Percentiles rank a stretch among this genome's conserved stretches.
These are phyloP conservation scores for Crocidura indochinensis DNA, from an alignment of 2,797 vertebrate species.

Conservation along the genomic window DNA sequence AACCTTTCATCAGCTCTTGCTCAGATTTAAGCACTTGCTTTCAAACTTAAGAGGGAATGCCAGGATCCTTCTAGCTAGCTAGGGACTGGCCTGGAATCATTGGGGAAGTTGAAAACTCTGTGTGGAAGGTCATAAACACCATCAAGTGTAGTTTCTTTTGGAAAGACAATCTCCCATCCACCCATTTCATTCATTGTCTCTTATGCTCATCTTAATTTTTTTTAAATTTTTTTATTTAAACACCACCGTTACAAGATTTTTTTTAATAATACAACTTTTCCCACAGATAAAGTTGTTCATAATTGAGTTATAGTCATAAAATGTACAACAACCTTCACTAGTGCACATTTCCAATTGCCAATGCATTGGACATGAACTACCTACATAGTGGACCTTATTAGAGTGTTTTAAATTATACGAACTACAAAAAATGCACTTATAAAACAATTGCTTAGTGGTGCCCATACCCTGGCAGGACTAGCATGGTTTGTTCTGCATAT, in stretches of 20 bases:
- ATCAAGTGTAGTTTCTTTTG: neutral
- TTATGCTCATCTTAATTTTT: neutral
- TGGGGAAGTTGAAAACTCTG: neutral
- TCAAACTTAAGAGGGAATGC: constrained; percentile 1
- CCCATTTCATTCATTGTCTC: neutral
- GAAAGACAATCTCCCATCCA: neutral
- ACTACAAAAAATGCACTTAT: constrained; percentile 28
- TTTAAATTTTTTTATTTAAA: no score
- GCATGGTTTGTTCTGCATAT: constrained; percentile 56
- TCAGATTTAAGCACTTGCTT: constrained; percentile 47
- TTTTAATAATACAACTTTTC: no score
- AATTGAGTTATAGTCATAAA: no score
- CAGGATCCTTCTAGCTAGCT: constrained; percentile 1
- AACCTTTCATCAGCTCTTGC: constrained; percentile 31
- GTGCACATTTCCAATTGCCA: no score
- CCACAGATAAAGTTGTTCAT: no score
- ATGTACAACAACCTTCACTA: no score
- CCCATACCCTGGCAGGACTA: constrained; percentile 59
- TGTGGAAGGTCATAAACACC: neutral
- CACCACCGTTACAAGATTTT: no score
- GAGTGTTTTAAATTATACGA: neutral
- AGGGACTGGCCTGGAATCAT: neutral
- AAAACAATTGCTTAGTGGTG: constrained; percentile 63
- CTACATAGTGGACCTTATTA: neutral
- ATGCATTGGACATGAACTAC: neutral